Evolutionary conservation across 30 jellyfish, hydroid and myxozoan species (phyloP).

Genomic region (Cassiopea andromeda): DNA sequence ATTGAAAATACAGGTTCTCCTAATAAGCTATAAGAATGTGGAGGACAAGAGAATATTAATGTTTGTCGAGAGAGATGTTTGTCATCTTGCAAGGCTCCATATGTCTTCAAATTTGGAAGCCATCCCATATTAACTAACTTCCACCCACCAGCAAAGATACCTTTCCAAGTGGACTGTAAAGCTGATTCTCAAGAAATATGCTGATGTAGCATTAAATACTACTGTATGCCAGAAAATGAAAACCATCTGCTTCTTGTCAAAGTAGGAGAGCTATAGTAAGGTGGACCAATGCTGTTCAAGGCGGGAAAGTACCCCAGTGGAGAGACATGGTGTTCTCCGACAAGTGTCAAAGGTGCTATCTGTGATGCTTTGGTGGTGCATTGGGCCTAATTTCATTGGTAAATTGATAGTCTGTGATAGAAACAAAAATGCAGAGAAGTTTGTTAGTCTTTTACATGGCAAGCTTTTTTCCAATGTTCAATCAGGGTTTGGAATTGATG

Average conservation of each 20-base stretch:
- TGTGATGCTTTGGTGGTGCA: slow-evolving; percentile 59
- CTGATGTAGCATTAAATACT: background rate
- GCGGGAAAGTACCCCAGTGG: slow-evolving; percentile 26
- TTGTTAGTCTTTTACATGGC: background rate
- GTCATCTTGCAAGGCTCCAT: slow-evolving; percentile 13
- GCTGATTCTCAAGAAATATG: slow-evolving; percentile 10
- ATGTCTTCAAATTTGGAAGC: background rate
- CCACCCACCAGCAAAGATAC: background rate
- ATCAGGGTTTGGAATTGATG: slow-evolving; percentile 6
- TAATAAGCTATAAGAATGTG: background rate
- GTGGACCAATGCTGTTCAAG: slow-evolving; percentile 16
- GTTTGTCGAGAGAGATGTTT: slow-evolving; percentile 17
- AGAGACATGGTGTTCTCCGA: slow-evolving; percentile 19
- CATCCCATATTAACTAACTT: background rate
- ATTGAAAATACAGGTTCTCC: background rate
- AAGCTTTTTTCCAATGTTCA: slow-evolving; percentile 1
- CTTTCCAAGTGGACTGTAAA: slow-evolving; percentile 8
- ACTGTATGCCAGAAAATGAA: background rate
- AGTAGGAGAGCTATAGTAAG: background rate
- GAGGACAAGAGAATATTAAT: slow-evolving; percentile 1
- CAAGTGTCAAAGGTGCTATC: slow-evolving; percentile 20
- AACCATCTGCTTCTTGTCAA: slow-evolving; percentile 4
- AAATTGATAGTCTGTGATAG: slow-evolving; percentile 9
- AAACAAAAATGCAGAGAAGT: background rate
- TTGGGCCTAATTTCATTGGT: slow-evolving; percentile 65